Evolutionary conservation across 1,140 invertebrate genomes (phyloP), one percentile per base, ranked within the genome.

Genomic region (Bacillus rossius): DNA sequence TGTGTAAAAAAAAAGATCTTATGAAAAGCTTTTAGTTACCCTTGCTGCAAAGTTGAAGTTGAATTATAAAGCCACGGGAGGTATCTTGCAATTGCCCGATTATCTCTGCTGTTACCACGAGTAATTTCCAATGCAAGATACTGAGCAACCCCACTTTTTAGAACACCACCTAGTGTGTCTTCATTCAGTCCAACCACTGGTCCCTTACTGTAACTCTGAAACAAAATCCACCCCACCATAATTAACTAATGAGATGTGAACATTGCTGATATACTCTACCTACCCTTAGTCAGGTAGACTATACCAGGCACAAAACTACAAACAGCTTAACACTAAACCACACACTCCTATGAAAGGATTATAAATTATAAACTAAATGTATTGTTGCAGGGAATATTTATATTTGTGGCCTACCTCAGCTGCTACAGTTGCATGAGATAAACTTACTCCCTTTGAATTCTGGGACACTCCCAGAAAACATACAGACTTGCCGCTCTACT

Each of bases 111-210:
- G 70, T 92, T 94, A 25, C 89, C 89, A 61, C 89, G 77, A 0
- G 91, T 91, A 64, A 98, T 89, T 79, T 99, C 96, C 65, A 98
- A 75, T 14, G 95, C 92, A 45, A 98, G 79, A 76, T 90, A 98
- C 76, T 99, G 96, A 1, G 96, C 92, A 47, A 98, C 84, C 14
- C 92, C 94, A 51, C 94, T 93, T 75, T 99, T 99, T 10, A 99
- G 79, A 20, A 94, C 89, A 8, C 93, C 94, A 8, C 96, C 96
- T 19, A 99, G 76, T 0, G 95, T 97, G 72, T 99, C 96, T 74
- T 98, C 90, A 73, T 95, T 94, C 54, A 98, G 75, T 22, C 89
- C 90, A 60, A 85, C 85, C 61, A 84, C 80, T 61, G 82, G 76
- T 1, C 87, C 87, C 74, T 91, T 92, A 67, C 83, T 85, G 64